These are phyloP conservation scores for Astatotilapia flaviijosephi DNA, from an alignment of 2,113 vertebrate species.

Conservation along the genomic window DNA sequence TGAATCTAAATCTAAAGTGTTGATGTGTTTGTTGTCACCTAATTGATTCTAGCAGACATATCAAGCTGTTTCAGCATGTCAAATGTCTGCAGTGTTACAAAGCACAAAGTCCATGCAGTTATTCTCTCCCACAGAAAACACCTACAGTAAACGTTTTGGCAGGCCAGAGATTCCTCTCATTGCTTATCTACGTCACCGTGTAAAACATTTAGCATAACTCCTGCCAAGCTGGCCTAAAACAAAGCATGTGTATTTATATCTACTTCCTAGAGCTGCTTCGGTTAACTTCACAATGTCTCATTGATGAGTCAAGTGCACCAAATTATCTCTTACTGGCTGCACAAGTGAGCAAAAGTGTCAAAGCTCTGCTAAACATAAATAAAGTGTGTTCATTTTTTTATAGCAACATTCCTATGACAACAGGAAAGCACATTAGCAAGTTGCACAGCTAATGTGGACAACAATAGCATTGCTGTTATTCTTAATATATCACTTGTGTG, in stretches of 20 bases:
- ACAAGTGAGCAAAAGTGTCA: neutral
- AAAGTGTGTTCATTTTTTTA: neutral
- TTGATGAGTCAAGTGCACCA: neutral
- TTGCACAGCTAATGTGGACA: neutral
- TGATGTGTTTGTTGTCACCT: neutral
- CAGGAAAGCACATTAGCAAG: neutral
- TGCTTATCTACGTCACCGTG: neutral
- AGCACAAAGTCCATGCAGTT: neutral
- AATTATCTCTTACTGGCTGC: neutral
- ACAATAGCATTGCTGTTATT: neutral
- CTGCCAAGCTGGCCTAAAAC: neutral
- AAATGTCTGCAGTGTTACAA: neutral
- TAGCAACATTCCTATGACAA: neutral
- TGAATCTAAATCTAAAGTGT: neutral
- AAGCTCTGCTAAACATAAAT: neutral
- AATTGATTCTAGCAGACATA: neutral
- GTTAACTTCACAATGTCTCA: neutral
- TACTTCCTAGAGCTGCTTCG: neutral
- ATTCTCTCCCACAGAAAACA: neutral
- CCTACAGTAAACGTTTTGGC: neutral
- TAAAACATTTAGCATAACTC: neutral
- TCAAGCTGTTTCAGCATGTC: neutral
- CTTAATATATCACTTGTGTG: neutral
- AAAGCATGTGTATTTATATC: neutral
- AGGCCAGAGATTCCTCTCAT: neutral